Base-by-base conservation (phyloP, 1,140 invertebrate species). In the Macrobrachium nipponense region DNA sequence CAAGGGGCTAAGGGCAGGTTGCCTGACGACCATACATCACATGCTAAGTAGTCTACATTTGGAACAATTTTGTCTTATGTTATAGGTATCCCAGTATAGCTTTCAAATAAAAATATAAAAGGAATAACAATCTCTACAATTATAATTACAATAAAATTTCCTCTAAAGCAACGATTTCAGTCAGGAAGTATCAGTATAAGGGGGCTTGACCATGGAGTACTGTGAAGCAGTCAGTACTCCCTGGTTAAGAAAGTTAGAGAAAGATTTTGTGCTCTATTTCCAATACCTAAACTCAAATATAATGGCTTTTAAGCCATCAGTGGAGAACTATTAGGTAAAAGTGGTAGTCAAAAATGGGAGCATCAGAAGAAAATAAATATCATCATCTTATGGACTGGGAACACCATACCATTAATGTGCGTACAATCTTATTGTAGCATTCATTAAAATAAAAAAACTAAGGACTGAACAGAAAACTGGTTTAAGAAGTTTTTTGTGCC, bases 211-310 rank as follows among this genome's bases (percentile, higher is more conserved):
- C 85, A 87, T 70, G 79, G 85, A 87, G 79, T 81, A 87, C 85
- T 87, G 85, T 87, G 85, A 87, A 87, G 85, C 85, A 87, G 79
- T 87, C 85, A 87, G 85, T 87, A 87, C 85, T 87, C 85, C 85
- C 51, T 87, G 85, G 85, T 82, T 23, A 62, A 82, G 79, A 79
- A 82, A 77, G 58, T 3, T 51, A 12, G 44, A 36, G 59, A 87
- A 87, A 20, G 70, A 87, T 81, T 87, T 87, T 81, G 70, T 77
- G 80, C 73, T 87, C 77, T 44, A 20, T 36, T 66, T 66, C 62
- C 77, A 61, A 51, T 51, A 51, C 51, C 51, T 51, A 51, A 51
- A 8, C 51, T 51, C 51, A 51, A 51, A 10, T 12, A 10, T 12
- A 51, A 51, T 51, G 51, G 51, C 51, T 51, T 51, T 51, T 51